Percentiles rank a stretch among this genome's conserved stretches.
Conservation (phyloP, 1,140 invertebrate species). For the Prorops nasuta region DNA sequence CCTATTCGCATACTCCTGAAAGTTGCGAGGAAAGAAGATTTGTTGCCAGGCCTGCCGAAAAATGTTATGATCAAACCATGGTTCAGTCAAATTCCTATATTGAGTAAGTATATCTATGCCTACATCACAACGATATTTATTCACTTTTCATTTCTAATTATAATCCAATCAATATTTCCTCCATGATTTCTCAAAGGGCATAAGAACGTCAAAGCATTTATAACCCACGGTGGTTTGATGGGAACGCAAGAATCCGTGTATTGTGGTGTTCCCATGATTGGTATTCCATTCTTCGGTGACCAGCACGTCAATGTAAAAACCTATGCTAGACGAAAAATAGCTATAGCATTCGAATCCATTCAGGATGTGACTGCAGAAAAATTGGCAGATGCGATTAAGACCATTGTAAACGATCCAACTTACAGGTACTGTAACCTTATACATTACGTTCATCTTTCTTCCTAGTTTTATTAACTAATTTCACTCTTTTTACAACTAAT, state of each 20-base stretch:
- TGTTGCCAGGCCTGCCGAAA: constrained; percentile 51
- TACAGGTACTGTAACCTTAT: too few relatives aligned
- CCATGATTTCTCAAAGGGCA: constrained; percentile 26
- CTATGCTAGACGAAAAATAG: constrained; percentile 33
- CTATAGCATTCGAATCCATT: constrained; percentile 26
- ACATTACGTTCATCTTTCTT: constrained; percentile 32
- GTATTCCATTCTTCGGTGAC: constrained; percentile 70
- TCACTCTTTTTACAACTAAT: background rate
- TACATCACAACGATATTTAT: background rate
- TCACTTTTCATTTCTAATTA: background rate
- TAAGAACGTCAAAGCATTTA: constrained; percentile 57
- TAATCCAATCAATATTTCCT: background rate
- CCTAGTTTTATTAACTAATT: background rate
- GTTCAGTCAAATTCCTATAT: constrained; percentile 65
- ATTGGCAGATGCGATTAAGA: constrained; percentile 28
- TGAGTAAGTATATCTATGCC: constrained; percentile 53
- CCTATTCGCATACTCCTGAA: constrained; percentile 39
- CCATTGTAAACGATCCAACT: constrained; percentile 30
- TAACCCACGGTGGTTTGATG: constrained; percentile 72
- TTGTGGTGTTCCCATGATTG: constrained; percentile 69
- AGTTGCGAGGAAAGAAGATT: constrained; percentile 28
- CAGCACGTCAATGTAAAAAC: constrained; percentile 60
- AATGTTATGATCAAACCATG: constrained; percentile 64
- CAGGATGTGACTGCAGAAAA: constrained; percentile 30
- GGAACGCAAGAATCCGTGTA: constrained; percentile 72